A percentile compares a stretch with the other conserved stretches of the same genome.
phyloP scores from a whole-genome alignment of 2,888 invertebrate species.

The Beris morrisii region DNA sequence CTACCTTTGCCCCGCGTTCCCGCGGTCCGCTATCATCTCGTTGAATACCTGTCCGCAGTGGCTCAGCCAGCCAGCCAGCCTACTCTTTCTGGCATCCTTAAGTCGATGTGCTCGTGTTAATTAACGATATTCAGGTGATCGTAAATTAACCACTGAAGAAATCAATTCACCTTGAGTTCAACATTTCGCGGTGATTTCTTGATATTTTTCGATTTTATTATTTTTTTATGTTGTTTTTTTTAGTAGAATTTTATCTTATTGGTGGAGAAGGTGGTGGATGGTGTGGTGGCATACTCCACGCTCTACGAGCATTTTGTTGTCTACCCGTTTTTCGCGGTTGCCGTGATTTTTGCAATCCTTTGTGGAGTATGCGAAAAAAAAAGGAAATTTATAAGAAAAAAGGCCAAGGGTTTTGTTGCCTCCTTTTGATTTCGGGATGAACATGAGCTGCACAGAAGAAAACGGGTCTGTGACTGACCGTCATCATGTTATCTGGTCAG shows the following conservation, averaged over 20 bases:
- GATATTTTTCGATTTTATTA: slow-evolving; percentile 3
- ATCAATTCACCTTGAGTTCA: slow-evolving; percentile 39
- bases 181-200: slow-evolving; percentile 37
- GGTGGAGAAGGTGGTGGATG: not conserved
- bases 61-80: slow-evolving; percentile 36
- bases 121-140: slow-evolving; percentile 43
- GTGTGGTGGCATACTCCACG: not conserved
- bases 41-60: slow-evolving; percentile 7
- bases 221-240: not conserved
- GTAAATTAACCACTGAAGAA: slow-evolving; percentile 41
- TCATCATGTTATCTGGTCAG: no score
- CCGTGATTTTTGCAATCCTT: no score
- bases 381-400: no score
- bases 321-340: no score
- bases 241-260: not conserved
- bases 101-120: slow-evolving; percentile 41
- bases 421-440: no score
- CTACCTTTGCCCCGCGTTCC: not conserved
- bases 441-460: no score
- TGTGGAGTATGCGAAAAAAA: no score
- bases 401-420: no score
- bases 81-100: slow-evolving; percentile 36
- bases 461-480: no score
- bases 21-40: not conserved
- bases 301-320: no score